phyloP scores from a whole-genome alignment of 2,888 invertebrate species.

The Calameuta filiformis region DNA sequence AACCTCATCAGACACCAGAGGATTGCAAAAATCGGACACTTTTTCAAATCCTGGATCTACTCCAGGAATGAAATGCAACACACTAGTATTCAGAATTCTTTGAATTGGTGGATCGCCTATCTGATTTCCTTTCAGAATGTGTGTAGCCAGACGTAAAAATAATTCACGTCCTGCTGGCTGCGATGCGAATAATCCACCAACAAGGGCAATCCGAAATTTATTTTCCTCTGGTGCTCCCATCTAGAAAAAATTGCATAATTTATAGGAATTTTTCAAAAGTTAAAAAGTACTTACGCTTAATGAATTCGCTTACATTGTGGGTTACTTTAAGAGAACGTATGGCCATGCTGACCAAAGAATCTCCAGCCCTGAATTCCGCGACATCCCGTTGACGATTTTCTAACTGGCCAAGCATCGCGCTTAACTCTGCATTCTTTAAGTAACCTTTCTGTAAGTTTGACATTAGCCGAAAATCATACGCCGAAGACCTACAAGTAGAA shows the following conservation, averaged over 20 bases:
- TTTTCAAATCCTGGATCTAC: conserved; percentile 72
- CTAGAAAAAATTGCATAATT: conserved; percentile 65
- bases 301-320: conserved; percentile 70
- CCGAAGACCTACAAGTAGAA: conserved; percentile 69
- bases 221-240: conserved; percentile 81
- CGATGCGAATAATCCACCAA: conserved; percentile 84
- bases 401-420: conserved; percentile 73
- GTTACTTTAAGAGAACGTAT: conserved; percentile 81
- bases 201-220: conserved; percentile 85
- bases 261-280: neutral
- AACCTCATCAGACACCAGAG: conserved; percentile 71
- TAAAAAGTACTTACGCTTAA: conserved; percentile 2
- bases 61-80: conserved; percentile 83
- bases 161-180: conserved; percentile 89
- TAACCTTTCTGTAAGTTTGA: conserved; percentile 54
- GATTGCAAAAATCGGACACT: conserved; percentile 64
- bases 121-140: conserved; percentile 79
- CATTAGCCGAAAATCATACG: conserved; percentile 79
- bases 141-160: conserved; percentile 82
- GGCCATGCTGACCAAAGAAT: conserved; percentile 74
- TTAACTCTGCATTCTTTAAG: conserved; percentile 69
- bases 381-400: conserved; percentile 76
- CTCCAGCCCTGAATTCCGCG: conserved; percentile 78
- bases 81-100: conserved; percentile 75
- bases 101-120: conserved; percentile 76